These are phyloP conservation scores for Acrocera orbiculus DNA, from an alignment of 2,888 invertebrate genomes.

Conservation along the genomic window DNA sequence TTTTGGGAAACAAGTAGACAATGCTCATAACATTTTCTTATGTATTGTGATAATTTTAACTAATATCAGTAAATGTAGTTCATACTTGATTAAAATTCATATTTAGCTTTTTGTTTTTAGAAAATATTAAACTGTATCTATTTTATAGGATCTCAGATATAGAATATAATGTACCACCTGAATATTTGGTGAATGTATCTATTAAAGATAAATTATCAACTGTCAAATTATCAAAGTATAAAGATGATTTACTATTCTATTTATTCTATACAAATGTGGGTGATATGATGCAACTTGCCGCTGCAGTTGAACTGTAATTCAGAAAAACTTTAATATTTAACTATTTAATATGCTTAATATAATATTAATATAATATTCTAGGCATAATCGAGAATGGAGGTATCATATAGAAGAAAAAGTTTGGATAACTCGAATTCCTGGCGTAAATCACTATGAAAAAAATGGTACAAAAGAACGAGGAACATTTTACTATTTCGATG, in stretches of 20 bases:
- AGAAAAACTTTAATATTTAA: background rate
- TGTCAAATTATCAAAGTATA: conserved; percentile 89
- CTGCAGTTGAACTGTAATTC: conserved; percentile 93
- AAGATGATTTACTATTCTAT: conserved; percentile 97
- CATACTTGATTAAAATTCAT: background rate
- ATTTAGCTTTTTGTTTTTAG: background rate
- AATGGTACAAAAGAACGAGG: conserved; percentile 93
- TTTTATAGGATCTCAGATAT: conserved; percentile 82
- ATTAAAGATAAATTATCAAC: conserved; percentile 92
- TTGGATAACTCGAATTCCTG: conserved; percentile 96
- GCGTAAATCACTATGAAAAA: conserved; percentile 83
- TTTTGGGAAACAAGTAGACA: background rate
- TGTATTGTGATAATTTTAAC: too few species aligned
- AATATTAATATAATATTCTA: conserved; percentile 23
- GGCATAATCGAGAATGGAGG: conserved; percentile 97
- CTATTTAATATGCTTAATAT: background rate
- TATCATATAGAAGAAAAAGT: conserved; percentile 98
- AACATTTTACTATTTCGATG: conserved; percentile 98
- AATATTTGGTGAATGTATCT: conserved; percentile 93
- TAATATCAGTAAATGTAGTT: too few species aligned
- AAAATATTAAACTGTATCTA: background rate
- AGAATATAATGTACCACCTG: conserved; percentile 94
- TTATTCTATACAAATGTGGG: conserved; percentile 98
- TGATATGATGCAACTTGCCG: conserved; percentile 93
- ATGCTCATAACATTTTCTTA: background rate